Percentiles rank a stretch among this genome's conserved stretches.
These are phyloP conservation scores for Anastrepha obliqua DNA, from an alignment of 1,140 invertebrate genomes.

Conservation along the genomic window DNA sequence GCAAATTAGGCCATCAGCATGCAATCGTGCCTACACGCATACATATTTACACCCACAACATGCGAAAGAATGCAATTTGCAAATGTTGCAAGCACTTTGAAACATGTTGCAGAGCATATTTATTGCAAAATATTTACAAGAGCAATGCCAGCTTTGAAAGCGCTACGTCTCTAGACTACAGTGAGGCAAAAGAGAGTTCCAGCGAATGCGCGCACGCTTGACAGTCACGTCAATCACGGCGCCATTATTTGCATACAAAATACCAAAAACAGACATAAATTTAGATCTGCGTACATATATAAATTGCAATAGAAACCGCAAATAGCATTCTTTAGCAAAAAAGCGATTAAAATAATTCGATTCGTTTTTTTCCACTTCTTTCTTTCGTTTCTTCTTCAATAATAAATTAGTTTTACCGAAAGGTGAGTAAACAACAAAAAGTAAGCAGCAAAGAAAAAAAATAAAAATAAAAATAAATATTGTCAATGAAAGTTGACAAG, in stretches of 20 bases:
- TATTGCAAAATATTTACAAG: neutral
- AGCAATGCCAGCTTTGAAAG: neutral
- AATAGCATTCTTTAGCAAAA: neutral
- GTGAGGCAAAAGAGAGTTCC: neutral
- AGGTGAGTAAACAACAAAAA: neutral
- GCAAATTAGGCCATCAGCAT: constrained; percentile 23
- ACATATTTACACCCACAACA: constrained; percentile 10
- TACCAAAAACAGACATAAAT: neutral
- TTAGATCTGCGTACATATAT: neutral
- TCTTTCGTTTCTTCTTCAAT: neutral
- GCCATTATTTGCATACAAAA: constrained; percentile 36
- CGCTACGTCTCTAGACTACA: neutral
- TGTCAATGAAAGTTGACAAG: constrained; percentile 33
- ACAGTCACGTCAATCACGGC: constrained; percentile 34
- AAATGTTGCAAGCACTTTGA: neutral
- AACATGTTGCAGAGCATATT: neutral
- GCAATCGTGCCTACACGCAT: neutral
- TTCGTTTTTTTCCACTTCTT: neutral
- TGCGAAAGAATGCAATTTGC: neutral
- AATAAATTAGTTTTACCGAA: neutral
- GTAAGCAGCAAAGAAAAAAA: neutral
- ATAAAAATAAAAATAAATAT: neutral
- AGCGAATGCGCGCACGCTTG: neutral
- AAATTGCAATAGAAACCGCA: neutral
- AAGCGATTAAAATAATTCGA: neutral